Evolutionary conservation across 1,140 invertebrate genomes (phyloP), one percentile per base, ranked within the genome.

Genomic region (Drosophila ohnishii): DNA sequence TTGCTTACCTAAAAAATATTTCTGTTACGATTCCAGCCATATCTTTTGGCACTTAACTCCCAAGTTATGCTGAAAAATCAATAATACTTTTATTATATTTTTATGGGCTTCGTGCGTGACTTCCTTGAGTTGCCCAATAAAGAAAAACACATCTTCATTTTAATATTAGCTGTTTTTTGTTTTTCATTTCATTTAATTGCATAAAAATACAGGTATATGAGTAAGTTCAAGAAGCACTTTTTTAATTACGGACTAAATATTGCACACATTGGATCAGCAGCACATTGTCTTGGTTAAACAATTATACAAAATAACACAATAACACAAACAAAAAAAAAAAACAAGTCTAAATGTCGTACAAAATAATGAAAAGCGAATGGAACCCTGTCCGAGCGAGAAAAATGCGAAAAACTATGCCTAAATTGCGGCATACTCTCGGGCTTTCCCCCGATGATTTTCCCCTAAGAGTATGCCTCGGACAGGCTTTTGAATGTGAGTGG

Each of bases 111-210:
- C 47, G 45, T 70, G 81, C 64, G 62, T 78, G 80, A 58, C 53
- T 83, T 83, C 80, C 80, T 61, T 61, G 58, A 44, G 35, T 50
- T 35, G 9, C 25, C 30, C 69, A 58, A 56, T 25, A 14, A 45
- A 62, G 22, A 14, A 35, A 19, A 11, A 13, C 11, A 35, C 10
- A 40, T 25, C 11, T 57, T 51, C 1, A 45, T 30, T 58, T 51
- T 50, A 19, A 44, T 39, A 44, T 56, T 53, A 30, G 30, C 78
- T 9, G 74, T 13, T 45, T 53, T 53, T 62, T 22, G 22, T 19
- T n/a, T 34, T 51, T 51, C 11, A 22, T 53, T 55, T 83, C n/a
- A 59, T 82, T 82, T 78, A 75, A 79, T 83, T 44, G 62, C 83
- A 76, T 53, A 82, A 73, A 79, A 65, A 75, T 77, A 78, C 53